Conservation (phyloP, 1,140 invertebrate species). For the Macrostomum lignano region DNA sequence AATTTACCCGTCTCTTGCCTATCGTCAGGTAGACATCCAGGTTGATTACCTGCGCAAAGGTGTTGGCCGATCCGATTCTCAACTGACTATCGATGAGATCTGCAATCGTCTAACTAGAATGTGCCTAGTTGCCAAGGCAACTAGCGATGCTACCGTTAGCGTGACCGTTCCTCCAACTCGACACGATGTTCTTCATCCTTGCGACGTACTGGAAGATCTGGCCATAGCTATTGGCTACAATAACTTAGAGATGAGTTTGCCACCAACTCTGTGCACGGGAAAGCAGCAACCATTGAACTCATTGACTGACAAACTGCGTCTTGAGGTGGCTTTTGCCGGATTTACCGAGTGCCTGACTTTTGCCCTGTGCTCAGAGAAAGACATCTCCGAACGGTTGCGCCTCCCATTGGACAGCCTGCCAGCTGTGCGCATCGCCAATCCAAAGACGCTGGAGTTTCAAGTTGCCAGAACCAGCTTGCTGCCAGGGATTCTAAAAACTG, state of each 20-base stretch:
- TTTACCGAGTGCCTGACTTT: background rate
- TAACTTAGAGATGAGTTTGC: conserved; percentile 50
- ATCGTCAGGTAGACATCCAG: no score
- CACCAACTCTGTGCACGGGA: conserved; percentile 30
- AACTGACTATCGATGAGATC: background rate
- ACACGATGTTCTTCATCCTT: conserved; percentile 73
- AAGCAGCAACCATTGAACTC: background rate
- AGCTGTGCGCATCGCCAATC: no score
- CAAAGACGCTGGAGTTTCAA: no score
- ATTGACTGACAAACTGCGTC: background rate
- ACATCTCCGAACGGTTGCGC: background rate
- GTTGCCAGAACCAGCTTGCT: no score
- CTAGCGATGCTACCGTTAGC: background rate
- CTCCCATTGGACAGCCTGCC: background rate
- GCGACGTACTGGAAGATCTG: conserved; percentile 88
- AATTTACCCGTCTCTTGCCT: background rate
- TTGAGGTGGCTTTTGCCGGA: background rate
- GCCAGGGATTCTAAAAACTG: no score
- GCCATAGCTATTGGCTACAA: conserved; percentile 86
- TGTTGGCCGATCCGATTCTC: no score
- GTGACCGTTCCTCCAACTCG: conserved; percentile 5
- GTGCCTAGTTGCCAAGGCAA: conserved; percentile 8
- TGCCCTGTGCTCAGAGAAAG: background rate
- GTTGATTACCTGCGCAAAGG: no score
- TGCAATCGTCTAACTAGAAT: conserved; percentile 3